Conservation (phyloP, 2,888 invertebrate genomes). For the Nymphalis polychloros region DNA sequence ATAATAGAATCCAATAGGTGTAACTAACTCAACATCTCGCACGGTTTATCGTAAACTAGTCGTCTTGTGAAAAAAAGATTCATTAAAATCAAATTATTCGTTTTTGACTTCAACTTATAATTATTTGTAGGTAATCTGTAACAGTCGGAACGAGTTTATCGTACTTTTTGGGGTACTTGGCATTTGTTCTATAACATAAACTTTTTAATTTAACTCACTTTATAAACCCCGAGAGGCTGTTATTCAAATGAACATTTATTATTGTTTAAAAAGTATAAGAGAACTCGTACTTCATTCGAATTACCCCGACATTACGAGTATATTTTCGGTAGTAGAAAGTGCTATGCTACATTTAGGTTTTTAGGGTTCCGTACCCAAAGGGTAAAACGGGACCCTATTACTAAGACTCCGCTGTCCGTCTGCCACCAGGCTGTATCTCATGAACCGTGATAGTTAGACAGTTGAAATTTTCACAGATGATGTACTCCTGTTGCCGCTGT, state of each 20-base stretch:
- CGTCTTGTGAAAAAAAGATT: not conserved
- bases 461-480: too few relatives aligned
- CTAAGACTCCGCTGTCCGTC: too few relatives aligned
- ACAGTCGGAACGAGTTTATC: constrained; percentile 20
- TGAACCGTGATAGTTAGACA: too few relatives aligned
- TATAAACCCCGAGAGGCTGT: constrained; percentile 2
- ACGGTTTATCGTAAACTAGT: constrained; percentile 2
- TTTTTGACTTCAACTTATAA: constrained; percentile 22
- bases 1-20: too few relatives aligned
- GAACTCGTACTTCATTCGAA: constrained; percentile 14
- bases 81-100: constrained; percentile 8
- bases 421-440: too few relatives aligned
- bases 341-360: not conserved
- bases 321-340: constrained; percentile 2
- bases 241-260: constrained; percentile 8
- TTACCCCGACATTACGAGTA: not conserved
- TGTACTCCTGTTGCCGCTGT: too few relatives aligned
- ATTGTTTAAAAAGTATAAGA: constrained; percentile 7
- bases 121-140: constrained; percentile 25
- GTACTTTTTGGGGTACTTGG: constrained; percentile 20
- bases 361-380: too few relatives aligned
- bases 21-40: not conserved
- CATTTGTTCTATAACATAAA: constrained; percentile 6
- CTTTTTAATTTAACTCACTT: constrained; percentile 7
- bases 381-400: too few relatives aligned